phyloP scores from a whole-genome alignment of 2,797 vertebrate species.

The Notamacropus eugenii region DNA sequence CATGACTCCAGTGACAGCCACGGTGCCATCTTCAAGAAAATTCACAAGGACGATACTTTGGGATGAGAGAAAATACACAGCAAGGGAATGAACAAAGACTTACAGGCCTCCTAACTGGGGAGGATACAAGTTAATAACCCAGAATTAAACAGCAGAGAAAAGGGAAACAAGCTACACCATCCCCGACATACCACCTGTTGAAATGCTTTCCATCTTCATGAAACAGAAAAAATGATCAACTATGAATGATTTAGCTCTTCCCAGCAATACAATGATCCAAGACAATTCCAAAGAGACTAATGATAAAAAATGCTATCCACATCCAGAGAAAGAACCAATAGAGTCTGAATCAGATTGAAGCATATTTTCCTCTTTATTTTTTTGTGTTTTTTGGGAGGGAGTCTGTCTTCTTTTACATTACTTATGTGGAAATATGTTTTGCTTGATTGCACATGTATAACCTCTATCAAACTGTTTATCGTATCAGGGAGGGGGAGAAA shows the following conservation, averaged over 20 bases:
- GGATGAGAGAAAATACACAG: conserved; percentile 61
- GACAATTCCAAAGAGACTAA: neutral
- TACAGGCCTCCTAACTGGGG: neutral
- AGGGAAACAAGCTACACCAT: conserved; percentile 3
- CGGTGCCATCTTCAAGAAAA: conserved; percentile 82
- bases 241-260: neutral
- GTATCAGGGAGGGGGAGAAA: neutral
- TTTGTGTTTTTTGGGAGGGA: neutral
- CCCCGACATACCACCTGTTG: neutral
- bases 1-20: conserved; percentile 87
- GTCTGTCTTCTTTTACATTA: neutral
- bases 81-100: conserved; percentile 38
- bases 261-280: neutral
- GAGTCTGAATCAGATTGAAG: neutral
- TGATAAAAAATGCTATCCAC: neutral
- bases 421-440: neutral
- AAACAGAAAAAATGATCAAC: neutral
- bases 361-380: neutral
- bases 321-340: neutral
- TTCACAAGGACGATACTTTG: conserved; percentile 90
- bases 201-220: neutral
- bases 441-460: neutral
- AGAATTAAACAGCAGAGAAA: neutral
- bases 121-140: conserved; percentile 17
- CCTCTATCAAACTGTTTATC: neutral